Evolutionary conservation across 2,797 vertebrate genomes (phyloP).

Genomic region (Coccyzus lansbergi): DNA sequence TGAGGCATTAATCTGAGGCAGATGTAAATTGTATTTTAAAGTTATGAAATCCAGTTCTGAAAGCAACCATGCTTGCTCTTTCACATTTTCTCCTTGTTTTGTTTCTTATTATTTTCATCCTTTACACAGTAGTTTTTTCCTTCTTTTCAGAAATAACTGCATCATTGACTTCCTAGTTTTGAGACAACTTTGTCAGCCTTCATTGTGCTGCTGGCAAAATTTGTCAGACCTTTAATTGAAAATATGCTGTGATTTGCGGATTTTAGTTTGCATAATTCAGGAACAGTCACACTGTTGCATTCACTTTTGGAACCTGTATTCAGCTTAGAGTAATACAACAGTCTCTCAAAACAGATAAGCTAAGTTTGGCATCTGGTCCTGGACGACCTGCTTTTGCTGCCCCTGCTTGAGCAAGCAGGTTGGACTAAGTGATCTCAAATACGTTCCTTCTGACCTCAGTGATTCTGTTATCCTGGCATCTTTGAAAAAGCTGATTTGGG

Average conservation of each 20-base stretch:
- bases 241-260: background rate
- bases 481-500: background rate
- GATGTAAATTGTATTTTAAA: background rate
- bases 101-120: background rate
- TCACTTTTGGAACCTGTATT: background rate
- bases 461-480: background rate
- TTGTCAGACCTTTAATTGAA: background rate
- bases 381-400: background rate
- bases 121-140: background rate
- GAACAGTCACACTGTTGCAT: background rate
- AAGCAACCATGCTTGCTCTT: background rate
- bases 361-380: background rate
- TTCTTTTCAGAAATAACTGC: background rate
- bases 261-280: background rate
- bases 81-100: background rate
- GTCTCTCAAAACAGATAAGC: background rate
- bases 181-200: background rate
- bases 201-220: background rate
- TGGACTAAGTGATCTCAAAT: background rate
- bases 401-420: background rate
- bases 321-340: background rate
- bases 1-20: background rate
- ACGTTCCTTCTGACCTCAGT: background rate
- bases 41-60: background rate
- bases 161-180: background rate